Evolutionary conservation across 2,888 invertebrate species (phyloP).

Genomic region (Drosophila cyrtoloma): DNA sequence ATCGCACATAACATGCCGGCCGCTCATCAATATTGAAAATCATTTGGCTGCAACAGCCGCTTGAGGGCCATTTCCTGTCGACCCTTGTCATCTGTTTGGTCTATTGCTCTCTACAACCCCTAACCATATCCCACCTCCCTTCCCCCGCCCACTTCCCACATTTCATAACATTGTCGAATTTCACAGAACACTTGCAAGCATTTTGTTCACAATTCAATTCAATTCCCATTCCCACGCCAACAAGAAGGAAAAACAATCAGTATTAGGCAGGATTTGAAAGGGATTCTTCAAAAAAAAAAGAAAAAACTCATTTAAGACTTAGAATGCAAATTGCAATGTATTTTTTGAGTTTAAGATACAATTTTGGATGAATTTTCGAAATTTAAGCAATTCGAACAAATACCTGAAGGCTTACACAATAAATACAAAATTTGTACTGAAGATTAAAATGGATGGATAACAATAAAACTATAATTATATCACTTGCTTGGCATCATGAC

Average conservation of each 20-base stretch:
- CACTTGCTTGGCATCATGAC: background rate
- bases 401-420: background rate
- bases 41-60: slow-evolving; percentile 51
- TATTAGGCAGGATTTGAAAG: background rate
- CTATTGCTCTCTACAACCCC: slow-evolving; percentile 6
- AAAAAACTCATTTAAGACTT: background rate
- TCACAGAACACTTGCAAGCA: slow-evolving; percentile 11
- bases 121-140: background rate
- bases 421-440: background rate
- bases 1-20: background rate
- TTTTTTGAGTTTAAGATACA: background rate
- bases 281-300: background rate
- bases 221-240: slow-evolving; percentile 1
- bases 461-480: background rate
- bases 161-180: slow-evolving; percentile 10
- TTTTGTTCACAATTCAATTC: slow-evolving; percentile 25
- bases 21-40: slow-evolving; percentile 76
- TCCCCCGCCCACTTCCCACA: no score
- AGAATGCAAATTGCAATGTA: background rate
- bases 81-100: slow-evolving; percentile 58
- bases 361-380: background rate
- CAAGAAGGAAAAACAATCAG: background rate
- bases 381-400: background rate
- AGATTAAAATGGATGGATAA: background rate
- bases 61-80: slow-evolving; percentile 59